Base-by-base conservation (phyloP, 2,888 invertebrate species). In the Cryptus armator region DNA sequence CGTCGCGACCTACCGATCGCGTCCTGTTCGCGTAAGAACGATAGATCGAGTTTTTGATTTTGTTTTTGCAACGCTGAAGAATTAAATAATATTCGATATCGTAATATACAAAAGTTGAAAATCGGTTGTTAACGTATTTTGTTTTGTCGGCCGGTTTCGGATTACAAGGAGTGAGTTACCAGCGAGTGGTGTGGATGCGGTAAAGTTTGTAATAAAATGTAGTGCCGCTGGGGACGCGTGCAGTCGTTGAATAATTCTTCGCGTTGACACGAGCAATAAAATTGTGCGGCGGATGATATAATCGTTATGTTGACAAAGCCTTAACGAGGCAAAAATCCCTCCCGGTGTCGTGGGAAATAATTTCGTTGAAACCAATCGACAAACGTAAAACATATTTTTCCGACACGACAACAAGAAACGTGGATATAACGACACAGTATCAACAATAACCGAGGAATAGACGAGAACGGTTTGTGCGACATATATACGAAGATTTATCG, bases 371-470 rank as follows among this genome's bases (percentile, higher is more conserved):
- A 56, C 24, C 12, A 19, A 19, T 56, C 56, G 56, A 12, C 3
- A 24, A 56, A 24, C 19, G 19, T 19, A 12, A 56, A 24, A 0
- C 56, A 24, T 12, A 56, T 56, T 24, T 24, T 37, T 37, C 12
- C 56, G 56, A 10, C 37, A 10, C 12, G 56, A 56, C 19, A 56
- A 56, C 56, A 56, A 56, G 56, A 56, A 12, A 9, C 3, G 24
- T 24, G 56, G 56, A 56, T 56, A 56, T 56, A 24, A 19, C 53
- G 53, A 53, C 56, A 24, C 56, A 19, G 19, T 56, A 24, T 56
- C 56, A 56, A 56, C 56, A 56, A 0, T 24, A 19, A 19, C 7
- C 16, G 56, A 10, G 7, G 53, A 53, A 56, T 19, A 12, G 9
- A 10, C 19, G 53, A 56, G 56, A 56, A 24, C 56, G 56, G 56